phyloP scores from a whole-genome alignment of 1,140 invertebrate species.

The Drosophila mauritiana region DNA sequence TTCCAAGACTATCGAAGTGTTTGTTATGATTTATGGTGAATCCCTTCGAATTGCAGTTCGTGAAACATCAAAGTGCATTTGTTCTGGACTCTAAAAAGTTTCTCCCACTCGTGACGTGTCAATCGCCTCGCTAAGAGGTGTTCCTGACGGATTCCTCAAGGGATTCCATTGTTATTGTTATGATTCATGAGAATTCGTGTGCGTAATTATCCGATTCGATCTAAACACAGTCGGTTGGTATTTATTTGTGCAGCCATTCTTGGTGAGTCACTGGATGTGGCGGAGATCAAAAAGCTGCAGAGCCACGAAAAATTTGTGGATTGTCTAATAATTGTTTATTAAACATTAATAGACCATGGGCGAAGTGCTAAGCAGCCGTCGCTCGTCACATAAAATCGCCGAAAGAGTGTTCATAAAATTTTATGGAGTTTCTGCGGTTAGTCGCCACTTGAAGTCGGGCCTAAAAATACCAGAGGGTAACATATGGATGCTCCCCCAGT shows the following conservation, averaged over 20 bases:
- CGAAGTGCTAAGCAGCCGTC: slow-evolving; percentile 70
- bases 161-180: slow-evolving; percentile 76
- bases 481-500: slow-evolving; percentile 49
- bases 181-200: slow-evolving; percentile 74
- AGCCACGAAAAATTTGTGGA: slow-evolving; percentile 25
- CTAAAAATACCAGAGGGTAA: slow-evolving; percentile 39
- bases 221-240: slow-evolving; percentile 51
- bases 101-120: slow-evolving; percentile 13
- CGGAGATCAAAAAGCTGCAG: slow-evolving; percentile 44
- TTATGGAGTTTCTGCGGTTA: slow-evolving; percentile 39
- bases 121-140: slow-evolving; percentile 27
- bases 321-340: slow-evolving; percentile 83
- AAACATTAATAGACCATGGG: slow-evolving; percentile 69
- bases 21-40: slow-evolving; percentile 26
- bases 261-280: slow-evolving; percentile 27
- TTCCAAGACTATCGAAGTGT: not conserved
- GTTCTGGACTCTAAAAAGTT: not conserved
- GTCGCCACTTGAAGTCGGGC: slow-evolving; percentile 19
- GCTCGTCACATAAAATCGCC: slow-evolving; percentile 44
- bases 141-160: slow-evolving; percentile 57
- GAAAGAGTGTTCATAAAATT: slow-evolving; percentile 69
- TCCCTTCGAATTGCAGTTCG: not conserved
- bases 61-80: slow-evolving; percentile 29
- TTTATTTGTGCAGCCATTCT: slow-evolving; percentile 55
- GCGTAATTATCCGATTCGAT: slow-evolving; percentile 53